Evolutionary conservation across 1,140 invertebrate genomes (phyloP).

Genomic region (Phortica variegata): DNA sequence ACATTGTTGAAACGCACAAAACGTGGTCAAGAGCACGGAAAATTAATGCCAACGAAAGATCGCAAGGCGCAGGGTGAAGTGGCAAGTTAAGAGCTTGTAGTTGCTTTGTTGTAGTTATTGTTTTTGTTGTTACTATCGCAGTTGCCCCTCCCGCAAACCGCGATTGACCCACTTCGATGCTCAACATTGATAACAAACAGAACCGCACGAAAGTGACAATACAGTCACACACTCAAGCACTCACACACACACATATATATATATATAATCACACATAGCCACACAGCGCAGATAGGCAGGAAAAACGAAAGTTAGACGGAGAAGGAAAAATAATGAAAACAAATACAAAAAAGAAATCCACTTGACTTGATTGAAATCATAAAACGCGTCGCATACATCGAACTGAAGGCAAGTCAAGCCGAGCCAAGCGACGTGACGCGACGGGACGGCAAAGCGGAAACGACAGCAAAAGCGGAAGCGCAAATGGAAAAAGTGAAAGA

Average conservation of each 20-base stretch:
- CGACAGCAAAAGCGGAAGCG: constrained; percentile 30
- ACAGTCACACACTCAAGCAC: too few species aligned
- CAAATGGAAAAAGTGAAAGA: neutral
- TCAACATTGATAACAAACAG: constrained; percentile 20
- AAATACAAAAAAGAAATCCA: constrained; percentile 42
- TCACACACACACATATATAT: too few species aligned
- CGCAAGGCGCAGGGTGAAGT: too few species aligned
- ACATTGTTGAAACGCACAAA: constrained; percentile 13
- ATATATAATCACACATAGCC: constrained; percentile 16
- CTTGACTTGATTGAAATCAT: constrained; percentile 52
- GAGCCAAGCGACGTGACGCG: constrained; percentile 9
- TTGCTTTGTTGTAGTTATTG: too few species aligned
- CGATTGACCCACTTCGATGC: constrained; percentile 47
- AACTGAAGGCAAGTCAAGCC: too few species aligned
- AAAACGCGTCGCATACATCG: constrained; percentile 2
- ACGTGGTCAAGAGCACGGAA: constrained; percentile 30
- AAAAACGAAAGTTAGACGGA: too few species aligned
- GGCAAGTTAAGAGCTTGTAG: too few species aligned
- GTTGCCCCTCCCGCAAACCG: too few species aligned
- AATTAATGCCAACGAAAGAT: constrained; percentile 19
- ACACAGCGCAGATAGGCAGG: neutral
- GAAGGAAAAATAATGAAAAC: constrained; percentile 11
- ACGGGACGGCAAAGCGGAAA: constrained; percentile 33
- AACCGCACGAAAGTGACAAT: constrained; percentile 22
- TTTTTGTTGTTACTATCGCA: too few species aligned